Percentiles rank a stretch among this genome's conserved stretches.
Conservation (phyloP, 1,140 invertebrate species). For the Aporrectodea caliginosa region DNA sequence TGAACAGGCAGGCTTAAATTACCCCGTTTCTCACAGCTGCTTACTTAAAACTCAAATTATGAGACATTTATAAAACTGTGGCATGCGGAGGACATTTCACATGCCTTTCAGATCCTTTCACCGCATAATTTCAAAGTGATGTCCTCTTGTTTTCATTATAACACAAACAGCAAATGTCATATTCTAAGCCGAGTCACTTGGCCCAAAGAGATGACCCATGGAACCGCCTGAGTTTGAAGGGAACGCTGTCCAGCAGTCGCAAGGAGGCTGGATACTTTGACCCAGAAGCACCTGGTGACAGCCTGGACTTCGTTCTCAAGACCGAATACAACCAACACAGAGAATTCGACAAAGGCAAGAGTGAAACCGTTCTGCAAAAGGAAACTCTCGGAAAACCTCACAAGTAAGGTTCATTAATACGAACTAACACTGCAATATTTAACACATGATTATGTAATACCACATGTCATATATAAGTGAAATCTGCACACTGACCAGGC, state of each 20-base stretch:
- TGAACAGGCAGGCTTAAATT: too few relatives aligned
- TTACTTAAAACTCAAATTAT: too few relatives aligned
- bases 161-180: neutral
- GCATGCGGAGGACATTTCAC: too few relatives aligned
- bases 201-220: slow-evolving; percentile 42
- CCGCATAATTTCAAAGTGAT: too few relatives aligned
- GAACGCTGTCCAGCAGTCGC: slow-evolving; percentile 48
- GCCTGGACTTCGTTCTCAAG: slow-evolving; percentile 54
- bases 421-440: neutral
- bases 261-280: slow-evolving; percentile 50
- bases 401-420: slow-evolving; percentile 48
- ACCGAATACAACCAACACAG: slow-evolving; percentile 54
- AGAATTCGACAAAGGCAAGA: slow-evolving; percentile 47
- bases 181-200: neutral
- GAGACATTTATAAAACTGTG: too few relatives aligned
- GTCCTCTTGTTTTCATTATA: too few relatives aligned
- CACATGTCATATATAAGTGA: neutral
- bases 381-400: slow-evolving; percentile 50
- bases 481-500: neutral
- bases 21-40: too few relatives aligned
- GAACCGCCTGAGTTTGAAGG: slow-evolving; percentile 46
- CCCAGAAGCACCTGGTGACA: slow-evolving; percentile 51
- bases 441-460: neutral
- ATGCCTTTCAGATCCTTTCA: too few relatives aligned
- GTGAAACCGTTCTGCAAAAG: slow-evolving; percentile 49